Conservation (phyloP, 2,888 invertebrate genomes). For the Caenorhabditis sp. region DNA sequence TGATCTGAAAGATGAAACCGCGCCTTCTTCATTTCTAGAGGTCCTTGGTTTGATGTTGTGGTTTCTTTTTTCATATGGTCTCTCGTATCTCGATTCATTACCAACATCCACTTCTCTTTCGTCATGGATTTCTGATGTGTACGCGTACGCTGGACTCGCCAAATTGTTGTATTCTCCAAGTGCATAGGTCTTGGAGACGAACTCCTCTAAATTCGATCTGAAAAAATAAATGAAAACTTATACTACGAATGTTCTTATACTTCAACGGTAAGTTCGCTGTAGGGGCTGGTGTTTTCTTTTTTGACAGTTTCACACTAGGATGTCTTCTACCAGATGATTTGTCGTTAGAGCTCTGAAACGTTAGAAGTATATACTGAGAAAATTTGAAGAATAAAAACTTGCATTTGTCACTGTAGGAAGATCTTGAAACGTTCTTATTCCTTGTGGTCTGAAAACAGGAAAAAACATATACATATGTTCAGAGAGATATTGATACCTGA, state of each 20-base stretch:
- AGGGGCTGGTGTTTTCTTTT: conserved; percentile 1
- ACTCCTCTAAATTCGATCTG: conserved; percentile 68
- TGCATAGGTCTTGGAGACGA: conserved; percentile 64
- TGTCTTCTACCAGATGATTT: not conserved
- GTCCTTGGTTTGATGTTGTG: not conserved
- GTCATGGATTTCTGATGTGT: conserved; percentile 47
- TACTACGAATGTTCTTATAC: no score
- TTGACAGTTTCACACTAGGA: conserved; percentile 2
- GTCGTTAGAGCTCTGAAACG: conserved; percentile 3
- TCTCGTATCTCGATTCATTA: conserved; percentile 13
- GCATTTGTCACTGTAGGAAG: not conserved
- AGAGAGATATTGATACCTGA: not conserved
- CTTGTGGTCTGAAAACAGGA: conserved; percentile 1
- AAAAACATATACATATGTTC: not conserved
- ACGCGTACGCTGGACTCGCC: conserved; percentile 49
- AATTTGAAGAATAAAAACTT: no score
- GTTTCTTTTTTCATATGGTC: conserved; percentile 16
- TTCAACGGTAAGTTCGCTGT: conserved; percentile 31
- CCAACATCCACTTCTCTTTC: conserved; percentile 67
- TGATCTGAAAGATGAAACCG: conserved; percentile 76
- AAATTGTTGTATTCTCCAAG: conserved; percentile 58
- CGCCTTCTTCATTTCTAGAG: conserved; percentile 47
- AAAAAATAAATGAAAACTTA: no score
- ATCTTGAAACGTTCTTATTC: not conserved
- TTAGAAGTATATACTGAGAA: no score